Conservation (phyloP, 2,113 vertebrate species). For the Apistogramma diplotaenia region DNA sequence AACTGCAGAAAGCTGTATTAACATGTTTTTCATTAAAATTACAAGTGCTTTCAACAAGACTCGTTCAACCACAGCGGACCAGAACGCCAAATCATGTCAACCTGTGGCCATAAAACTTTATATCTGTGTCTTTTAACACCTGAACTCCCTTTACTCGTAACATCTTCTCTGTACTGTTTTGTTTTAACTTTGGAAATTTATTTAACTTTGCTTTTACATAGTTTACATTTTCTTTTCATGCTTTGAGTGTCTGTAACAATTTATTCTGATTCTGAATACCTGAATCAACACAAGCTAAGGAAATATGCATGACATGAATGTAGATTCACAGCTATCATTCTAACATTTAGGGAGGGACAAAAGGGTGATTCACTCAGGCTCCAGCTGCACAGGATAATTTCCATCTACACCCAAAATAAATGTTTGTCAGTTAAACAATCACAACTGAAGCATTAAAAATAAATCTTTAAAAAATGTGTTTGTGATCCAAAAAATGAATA, state of each 20-base stretch:
- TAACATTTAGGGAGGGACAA: neutral
- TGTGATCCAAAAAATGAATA: too few species aligned
- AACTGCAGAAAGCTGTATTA: neutral
- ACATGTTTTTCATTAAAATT: neutral
- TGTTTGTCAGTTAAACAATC: neutral
- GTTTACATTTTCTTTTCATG: neutral
- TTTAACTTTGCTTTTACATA: neutral
- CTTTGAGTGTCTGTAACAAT: neutral
- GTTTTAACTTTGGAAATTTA: neutral
- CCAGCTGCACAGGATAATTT: neutral
- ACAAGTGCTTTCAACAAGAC: neutral
- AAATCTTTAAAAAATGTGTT: neutral
- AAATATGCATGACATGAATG: neutral
- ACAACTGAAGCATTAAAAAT: neutral
- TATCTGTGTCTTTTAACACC: neutral
- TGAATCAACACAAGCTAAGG: neutral
- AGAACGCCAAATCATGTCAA: neutral
- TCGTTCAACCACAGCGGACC: neutral
- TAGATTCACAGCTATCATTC: neutral
- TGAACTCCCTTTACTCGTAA: neutral
- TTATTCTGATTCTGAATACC: neutral
- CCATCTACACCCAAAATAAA: neutral
- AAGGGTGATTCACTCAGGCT: neutral
- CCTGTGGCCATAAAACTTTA: fast-evolving
- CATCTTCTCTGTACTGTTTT: neutral